Conservation (phyloP, 2,113 vertebrate species). For the Equus przewalskii region DNA sequence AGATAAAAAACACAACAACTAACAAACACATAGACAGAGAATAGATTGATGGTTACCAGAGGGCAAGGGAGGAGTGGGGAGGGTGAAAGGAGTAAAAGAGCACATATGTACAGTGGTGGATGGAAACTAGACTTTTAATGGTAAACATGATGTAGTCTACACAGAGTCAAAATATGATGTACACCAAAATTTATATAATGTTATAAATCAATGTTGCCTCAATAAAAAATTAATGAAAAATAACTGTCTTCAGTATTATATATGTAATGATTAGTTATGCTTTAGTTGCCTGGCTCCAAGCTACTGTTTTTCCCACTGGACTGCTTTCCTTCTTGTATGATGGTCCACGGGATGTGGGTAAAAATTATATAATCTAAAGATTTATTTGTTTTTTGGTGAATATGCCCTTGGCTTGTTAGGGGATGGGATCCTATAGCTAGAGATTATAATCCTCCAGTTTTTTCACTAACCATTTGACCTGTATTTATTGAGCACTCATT, state of each 20-base stretch:
- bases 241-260: not conserved
- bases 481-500: not conserved
- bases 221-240: not conserved
- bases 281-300: not conserved
- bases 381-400: not conserved
- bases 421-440: not conserved
- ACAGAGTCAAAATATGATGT: too few species aligned
- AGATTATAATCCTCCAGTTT: not conserved
- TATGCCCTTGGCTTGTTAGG: not conserved
- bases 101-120: too few species aligned
- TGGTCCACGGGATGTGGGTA: not conserved
- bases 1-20: too few species aligned
- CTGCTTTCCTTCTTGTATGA: not conserved
- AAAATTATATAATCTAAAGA: not conserved
- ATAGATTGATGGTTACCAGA: too few species aligned
- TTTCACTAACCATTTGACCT: not conserved
- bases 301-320: not conserved
- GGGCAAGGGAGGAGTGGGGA: too few species aligned
- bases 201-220: too few species aligned
- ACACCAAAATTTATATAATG: too few species aligned
- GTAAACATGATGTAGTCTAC: too few species aligned
- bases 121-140: too few species aligned
- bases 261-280: not conserved
- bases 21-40: too few species aligned
- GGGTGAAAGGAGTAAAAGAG: too few species aligned